phyloP scores from a whole-genome alignment of 2,113 vertebrate species.

The Hippocampus abdominalis region DNA sequence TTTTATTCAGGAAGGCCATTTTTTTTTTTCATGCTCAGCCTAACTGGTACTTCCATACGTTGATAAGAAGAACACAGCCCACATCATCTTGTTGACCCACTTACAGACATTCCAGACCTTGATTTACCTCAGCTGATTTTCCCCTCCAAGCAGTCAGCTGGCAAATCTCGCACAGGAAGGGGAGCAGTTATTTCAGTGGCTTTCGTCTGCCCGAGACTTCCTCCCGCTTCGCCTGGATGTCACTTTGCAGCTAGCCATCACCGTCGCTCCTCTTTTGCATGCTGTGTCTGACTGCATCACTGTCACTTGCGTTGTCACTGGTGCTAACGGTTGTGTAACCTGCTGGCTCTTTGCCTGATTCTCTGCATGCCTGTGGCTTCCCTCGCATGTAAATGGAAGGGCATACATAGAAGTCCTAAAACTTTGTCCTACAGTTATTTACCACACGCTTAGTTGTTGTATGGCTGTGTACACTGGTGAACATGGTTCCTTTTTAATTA shows the following conservation, averaged over 20 bases:
- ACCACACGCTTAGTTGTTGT: neutral
- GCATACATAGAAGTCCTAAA: neutral
- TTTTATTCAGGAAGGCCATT: constrained; percentile 1
- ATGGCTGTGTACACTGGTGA: neutral
- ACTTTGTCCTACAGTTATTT: neutral
- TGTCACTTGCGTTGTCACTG: constrained; percentile 3
- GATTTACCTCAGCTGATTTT: constrained; percentile 10
- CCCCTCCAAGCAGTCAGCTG: neutral
- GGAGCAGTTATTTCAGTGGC: constrained; percentile 4
- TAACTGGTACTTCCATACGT: neutral
- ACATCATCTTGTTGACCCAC: constrained; percentile 4
- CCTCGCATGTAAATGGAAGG: neutral
- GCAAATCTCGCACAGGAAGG: neutral
- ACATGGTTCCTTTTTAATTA: neutral
- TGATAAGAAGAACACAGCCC: neutral
- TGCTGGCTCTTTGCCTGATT: constrained; percentile 1
- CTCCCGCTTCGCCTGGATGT: constrained; percentile 1
- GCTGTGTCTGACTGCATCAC: constrained; percentile 9
- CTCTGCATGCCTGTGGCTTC: neutral
- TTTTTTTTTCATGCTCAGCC: neutral
- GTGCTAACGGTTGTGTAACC: constrained; percentile 2
- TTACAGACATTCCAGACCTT: constrained; percentile 1
- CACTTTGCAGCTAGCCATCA: constrained; percentile 7
- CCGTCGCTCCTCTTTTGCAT: constrained; percentile 6
- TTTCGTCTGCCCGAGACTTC: constrained; percentile 6